These are phyloP conservation scores for Erpornis zantholeuca DNA, from an alignment of 2,113 vertebrate species.

Conservation along the genomic window DNA sequence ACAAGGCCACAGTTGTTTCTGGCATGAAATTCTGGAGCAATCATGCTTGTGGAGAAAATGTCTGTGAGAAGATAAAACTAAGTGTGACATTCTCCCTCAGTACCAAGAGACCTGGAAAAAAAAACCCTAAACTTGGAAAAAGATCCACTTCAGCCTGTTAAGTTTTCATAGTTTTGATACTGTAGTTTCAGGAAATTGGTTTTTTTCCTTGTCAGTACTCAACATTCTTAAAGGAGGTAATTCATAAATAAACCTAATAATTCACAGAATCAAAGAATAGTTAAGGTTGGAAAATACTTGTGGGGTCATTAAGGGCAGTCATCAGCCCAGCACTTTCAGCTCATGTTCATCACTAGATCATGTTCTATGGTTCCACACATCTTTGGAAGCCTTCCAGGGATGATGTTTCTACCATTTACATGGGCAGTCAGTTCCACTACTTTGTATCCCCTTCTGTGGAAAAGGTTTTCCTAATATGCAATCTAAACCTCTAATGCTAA, in stretches of 20 bases:
- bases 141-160: background rate
- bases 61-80: background rate
- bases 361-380: background rate
- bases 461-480: background rate
- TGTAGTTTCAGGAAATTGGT: background rate
- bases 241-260: background rate
- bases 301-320: background rate
- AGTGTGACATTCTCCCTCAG: background rate
- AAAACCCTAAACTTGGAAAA: background rate
- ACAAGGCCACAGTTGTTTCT: background rate
- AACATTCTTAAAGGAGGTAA: background rate
- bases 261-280: background rate
- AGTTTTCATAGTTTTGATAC: background rate
- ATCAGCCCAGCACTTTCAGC: background rate
- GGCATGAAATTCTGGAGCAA: background rate
- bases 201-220: background rate
- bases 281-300: background rate
- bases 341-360: background rate
- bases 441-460: background rate
- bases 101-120: accelerated
- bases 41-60: accelerated
- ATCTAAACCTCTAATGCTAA: background rate
- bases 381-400: background rate
- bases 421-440: accelerated
- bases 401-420: background rate